Evolutionary conservation across 2,797 vertebrate genomes (phyloP), one percentile per base, ranked within the genome.

Genomic region (Eulemur mongoz): DNA sequence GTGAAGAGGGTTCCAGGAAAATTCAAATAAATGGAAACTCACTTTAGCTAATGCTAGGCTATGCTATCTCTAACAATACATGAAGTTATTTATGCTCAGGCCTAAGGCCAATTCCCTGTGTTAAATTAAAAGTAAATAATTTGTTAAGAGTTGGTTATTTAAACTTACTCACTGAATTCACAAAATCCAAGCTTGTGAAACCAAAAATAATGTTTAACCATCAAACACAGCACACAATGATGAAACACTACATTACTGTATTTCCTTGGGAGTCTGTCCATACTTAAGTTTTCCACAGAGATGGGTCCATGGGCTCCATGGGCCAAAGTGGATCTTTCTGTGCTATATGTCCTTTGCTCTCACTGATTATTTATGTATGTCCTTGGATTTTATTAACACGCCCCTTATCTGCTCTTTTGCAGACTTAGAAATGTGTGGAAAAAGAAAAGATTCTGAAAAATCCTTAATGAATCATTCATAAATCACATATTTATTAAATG

Each of bases 141-240:
- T 95, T 93, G 78, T 78, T 81, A 63, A 90, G 23, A 86, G 52
- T n/a, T 59, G 43, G 38, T 88, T 90, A 95, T 89, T 96, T 89
- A 89, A 98, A 82, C 45, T 65, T 81, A 67, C 25, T 50, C 65
- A 70, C 22, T 50, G 72, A 90, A 91, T 35, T 94, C 57, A 90
- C 35, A 78, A 69, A 91, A 89, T 20, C 43, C 40, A 96, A 93
- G 35, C 52, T 72, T 79, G 23, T 78, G 43, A 94, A 96, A 87
- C 12, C 92, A 82, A 67, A 95, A 92, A 89, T 88, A 76, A 72
- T 54, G 10, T 91, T 94, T 94, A 61, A 70, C 48, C 59, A 70
- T 67, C 67, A 93, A 91, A 80, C 48, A 61, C 15, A 72, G 43
- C 67, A 92, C 6, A 7, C 84, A 82, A 80, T 25, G 67, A 80